Evolutionary conservation across 2,797 vertebrate genomes (phyloP).

Genomic region (Lemur catta): DNA sequence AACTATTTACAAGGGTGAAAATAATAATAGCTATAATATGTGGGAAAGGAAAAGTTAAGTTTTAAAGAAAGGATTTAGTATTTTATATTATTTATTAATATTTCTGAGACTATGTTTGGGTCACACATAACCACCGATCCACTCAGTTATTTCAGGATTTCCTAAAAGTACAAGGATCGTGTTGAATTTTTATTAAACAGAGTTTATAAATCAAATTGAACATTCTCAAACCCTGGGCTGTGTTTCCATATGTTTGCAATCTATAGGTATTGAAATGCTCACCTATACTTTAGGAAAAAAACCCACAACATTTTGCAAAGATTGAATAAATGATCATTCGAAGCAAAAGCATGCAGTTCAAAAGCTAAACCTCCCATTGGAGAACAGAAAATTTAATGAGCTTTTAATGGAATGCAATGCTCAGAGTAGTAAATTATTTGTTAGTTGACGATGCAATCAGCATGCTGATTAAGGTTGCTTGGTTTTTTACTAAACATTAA

Average conservation of each 20-base stretch:
- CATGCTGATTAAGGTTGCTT: constrained; percentile 89
- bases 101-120: constrained; percentile 55
- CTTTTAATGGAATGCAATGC: constrained; percentile 89
- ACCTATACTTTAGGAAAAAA: constrained; percentile 47
- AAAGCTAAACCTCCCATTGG: constrained; percentile 87
- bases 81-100: background rate
- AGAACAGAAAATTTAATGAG: constrained; percentile 90
- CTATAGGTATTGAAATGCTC: constrained; percentile 67
- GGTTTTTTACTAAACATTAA: constrained; percentile 86
- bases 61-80: background rate
- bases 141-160: constrained; percentile 29
- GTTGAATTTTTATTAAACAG: constrained; percentile 57
- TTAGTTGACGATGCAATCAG: constrained; percentile 89
- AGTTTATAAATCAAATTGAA: constrained; percentile 49
- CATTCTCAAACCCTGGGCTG: constrained; percentile 41
- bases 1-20: constrained; percentile 40
- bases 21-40: background rate
- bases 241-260: constrained; percentile 42
- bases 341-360: constrained; percentile 82
- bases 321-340: constrained; percentile 81
- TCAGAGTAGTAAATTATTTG: constrained; percentile 91
- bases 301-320: constrained; percentile 75
- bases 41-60: background rate
- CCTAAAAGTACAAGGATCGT: constrained; percentile 50
- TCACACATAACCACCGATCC: constrained; percentile 15